Conservation (phyloP, 30 jellyfish, hydroid and myxozoan genomes). For the Aurelia aurita region DNA sequence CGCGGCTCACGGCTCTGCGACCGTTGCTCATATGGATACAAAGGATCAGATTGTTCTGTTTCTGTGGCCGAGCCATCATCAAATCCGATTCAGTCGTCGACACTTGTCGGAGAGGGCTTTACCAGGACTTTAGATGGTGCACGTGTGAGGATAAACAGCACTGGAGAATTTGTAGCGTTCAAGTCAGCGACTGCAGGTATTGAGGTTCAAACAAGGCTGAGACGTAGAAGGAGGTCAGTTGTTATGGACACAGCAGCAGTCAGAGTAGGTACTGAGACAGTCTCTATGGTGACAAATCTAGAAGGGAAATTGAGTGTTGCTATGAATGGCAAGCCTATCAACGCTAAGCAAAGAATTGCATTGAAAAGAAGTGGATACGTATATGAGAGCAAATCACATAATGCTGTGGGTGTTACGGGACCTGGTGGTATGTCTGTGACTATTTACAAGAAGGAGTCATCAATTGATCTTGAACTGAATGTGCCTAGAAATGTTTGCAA, state of each 20-base stretch:
- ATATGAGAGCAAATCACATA: constrained; percentile 20
- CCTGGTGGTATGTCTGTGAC: constrained; percentile 27
- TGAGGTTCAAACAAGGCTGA: constrained; percentile 56
- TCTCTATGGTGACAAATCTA: constrained; percentile 12
- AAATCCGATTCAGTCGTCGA: constrained; percentile 22
- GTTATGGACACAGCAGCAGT: constrained; percentile 56
- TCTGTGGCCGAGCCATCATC: background rate
- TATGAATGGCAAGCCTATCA: constrained; percentile 32
- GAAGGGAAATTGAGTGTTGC: constrained; percentile 38
- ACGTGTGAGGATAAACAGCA: constrained; percentile 48
- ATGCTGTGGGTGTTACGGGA: constrained; percentile 21
- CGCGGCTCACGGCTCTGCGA: constrained; percentile 51
- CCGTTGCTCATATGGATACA: constrained; percentile 42
- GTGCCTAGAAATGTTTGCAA: constrained; percentile 31
- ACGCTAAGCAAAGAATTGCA: constrained; percentile 14
- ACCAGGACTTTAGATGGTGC: constrained; percentile 54
- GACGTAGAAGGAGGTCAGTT: constrained; percentile 62
- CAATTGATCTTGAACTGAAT: constrained; percentile 34
- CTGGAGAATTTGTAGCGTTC: constrained; percentile 57
- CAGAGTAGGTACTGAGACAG: constrained; percentile 34
- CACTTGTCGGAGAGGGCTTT: constrained; percentile 51
- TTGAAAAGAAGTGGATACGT: constrained; percentile 14
- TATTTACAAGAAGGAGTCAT: constrained; percentile 7
- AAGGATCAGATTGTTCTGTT: constrained; percentile 52
- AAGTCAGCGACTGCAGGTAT: constrained; percentile 6